phyloP scores from a whole-genome alignment of 2,797 vertebrate species.

The Choloepus didactylus region DNA sequence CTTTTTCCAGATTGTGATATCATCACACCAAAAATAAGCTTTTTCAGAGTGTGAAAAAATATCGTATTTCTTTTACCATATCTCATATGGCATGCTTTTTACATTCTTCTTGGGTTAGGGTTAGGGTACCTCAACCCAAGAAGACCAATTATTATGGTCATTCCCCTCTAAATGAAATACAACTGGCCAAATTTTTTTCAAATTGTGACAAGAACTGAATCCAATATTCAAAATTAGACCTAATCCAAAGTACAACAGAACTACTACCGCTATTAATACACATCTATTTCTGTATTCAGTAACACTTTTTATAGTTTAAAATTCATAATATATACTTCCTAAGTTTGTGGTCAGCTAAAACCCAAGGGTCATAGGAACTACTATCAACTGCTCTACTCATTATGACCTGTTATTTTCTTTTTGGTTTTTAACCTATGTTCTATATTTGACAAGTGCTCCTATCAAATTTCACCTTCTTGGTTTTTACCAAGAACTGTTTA shows the following conservation, averaged over 20 bases:
- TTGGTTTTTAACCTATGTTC: background rate
- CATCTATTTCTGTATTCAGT: background rate
- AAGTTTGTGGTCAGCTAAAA: slow-evolving; percentile 17
- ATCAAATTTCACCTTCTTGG: slow-evolving; percentile 35
- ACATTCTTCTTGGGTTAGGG: background rate
- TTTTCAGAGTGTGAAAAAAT: background rate
- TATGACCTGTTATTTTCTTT: background rate
- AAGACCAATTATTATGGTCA: background rate
- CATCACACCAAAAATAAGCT: background rate
- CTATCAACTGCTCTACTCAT: background rate
- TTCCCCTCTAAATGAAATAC: slow-evolving; percentile 23
- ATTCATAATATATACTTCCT: background rate
- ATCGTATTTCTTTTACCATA: background rate
- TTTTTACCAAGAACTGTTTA: background rate
- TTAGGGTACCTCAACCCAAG: too few relatives aligned
- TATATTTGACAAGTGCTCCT: slow-evolving; percentile 25
- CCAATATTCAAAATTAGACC: background rate
- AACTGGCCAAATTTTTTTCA: background rate
- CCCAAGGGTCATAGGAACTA: background rate
- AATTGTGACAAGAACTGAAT: slow-evolving; percentile 17
- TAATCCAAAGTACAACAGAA: slow-evolving; percentile 40
- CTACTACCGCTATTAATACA: background rate
- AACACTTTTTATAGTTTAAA: slow-evolving; percentile 33
- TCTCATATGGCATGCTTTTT: background rate
- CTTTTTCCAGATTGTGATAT: slow-evolving; percentile 6